Conservation (phyloP, 2,113 vertebrate species). For the Phaethornis superciliosus region DNA sequence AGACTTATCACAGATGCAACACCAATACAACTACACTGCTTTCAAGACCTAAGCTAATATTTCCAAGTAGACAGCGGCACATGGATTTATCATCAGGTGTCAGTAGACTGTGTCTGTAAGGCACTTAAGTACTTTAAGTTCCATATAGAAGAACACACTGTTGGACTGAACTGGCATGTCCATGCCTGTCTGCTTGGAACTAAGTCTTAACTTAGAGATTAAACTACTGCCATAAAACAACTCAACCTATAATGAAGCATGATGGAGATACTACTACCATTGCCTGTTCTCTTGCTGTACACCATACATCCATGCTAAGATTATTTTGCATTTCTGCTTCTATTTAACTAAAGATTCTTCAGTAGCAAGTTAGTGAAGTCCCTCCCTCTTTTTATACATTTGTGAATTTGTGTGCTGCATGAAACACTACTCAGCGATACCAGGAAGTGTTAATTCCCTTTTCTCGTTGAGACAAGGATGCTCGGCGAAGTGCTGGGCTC, state of each 20-base stretch:
- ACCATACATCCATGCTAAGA: not conserved
- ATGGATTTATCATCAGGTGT: not conserved
- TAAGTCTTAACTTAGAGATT: not conserved
- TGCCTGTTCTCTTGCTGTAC: not conserved
- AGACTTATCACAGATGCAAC: not conserved
- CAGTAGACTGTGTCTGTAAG: not conserved
- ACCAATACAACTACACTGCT: not conserved
- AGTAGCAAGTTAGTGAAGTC: not conserved
- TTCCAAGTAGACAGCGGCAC: not conserved
- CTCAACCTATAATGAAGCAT: not conserved
- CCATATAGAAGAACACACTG: not conserved
- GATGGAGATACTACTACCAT: not conserved
- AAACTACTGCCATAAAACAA: not conserved
- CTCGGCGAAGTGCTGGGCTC: too few relatives aligned
- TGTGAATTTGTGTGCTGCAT: not conserved
- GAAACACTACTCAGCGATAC: not conserved
- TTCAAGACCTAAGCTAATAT: not conserved
- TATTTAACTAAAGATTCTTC: not conserved
- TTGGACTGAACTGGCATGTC: not conserved
- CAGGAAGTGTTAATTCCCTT: not conserved
- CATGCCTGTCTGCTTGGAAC: fast-evolving
- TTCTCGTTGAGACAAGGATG: not conserved
- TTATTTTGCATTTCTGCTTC: not conserved
- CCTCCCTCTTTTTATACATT: not conserved
- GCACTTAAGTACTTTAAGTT: not conserved